Evolutionary conservation across 2,888 invertebrate species (phyloP).

Genomic region (Sinelater perroti): DNA sequence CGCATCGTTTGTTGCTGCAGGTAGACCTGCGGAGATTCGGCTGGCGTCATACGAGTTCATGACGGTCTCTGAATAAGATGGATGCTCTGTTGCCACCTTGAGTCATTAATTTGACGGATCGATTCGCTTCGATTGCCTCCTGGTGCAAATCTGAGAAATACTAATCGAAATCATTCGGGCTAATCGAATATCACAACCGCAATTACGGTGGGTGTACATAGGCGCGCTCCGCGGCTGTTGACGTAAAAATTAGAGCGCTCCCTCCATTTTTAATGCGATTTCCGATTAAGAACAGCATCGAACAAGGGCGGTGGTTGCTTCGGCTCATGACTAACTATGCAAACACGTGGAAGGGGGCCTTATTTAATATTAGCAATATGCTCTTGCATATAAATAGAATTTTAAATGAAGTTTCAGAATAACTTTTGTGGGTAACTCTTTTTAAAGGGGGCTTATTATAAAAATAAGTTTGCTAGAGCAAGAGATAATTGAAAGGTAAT

Average conservation of each 20-base stretch:
- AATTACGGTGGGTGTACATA: no score
- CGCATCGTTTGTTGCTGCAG: slow-evolving; percentile 3
- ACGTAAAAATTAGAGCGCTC: slow-evolving; percentile 5
- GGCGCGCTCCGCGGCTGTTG: slow-evolving; percentile 7
- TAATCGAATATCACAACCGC: no score
- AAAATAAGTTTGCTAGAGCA: no score
- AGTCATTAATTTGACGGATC: no score
- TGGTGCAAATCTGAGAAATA: no score
- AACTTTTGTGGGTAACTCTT: no score
- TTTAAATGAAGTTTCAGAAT: no score
- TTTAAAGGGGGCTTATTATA: no score
- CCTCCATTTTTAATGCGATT: slow-evolving; percentile 13
- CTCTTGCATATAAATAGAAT: slow-evolving; percentile 3
- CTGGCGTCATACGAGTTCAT: background rate
- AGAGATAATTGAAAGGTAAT: no score
- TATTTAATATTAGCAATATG: background rate
- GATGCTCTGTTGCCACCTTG: slow-evolving; percentile 4
- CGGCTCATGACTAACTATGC: background rate
- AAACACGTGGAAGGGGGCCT: background rate
- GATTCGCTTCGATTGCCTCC: no score
- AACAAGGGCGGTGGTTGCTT: background rate
- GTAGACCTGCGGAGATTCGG: slow-evolving; percentile 1
- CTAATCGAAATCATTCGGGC: no score
- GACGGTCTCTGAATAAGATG: slow-evolving; percentile 2
- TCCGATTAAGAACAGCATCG: slow-evolving; percentile 10